phyloP scores from a whole-genome alignment of 1,140 invertebrate species.

The Pemphigus obesinymphae region DNA sequence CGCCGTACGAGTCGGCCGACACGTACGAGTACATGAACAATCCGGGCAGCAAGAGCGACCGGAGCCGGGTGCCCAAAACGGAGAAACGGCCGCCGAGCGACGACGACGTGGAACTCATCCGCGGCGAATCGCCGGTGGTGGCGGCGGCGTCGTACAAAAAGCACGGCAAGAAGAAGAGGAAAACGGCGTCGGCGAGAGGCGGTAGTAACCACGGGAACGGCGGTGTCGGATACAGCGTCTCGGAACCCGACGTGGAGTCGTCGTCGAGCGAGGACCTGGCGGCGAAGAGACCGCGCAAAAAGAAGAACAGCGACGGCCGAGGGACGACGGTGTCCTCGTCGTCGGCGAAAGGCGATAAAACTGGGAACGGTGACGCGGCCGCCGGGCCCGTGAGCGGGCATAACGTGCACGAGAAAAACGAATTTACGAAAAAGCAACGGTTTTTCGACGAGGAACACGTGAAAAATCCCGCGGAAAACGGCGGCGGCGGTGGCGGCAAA shows the following conservation, averaged over 20 bases:
- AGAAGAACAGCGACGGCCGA: background rate
- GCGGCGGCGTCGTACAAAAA: background rate
- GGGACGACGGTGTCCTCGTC: no score
- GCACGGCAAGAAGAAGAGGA: background rate
- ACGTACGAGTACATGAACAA: conserved; percentile 11
- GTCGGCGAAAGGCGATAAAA: no score
- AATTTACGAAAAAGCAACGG: background rate
- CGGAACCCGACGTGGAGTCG: background rate
- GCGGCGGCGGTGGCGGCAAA: no score
- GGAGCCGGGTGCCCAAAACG: background rate
- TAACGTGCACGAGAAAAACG: background rate
- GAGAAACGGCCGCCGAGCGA: background rate
- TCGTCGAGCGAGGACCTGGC: no score
- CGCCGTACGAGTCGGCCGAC: background rate
- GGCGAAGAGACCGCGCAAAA: background rate
- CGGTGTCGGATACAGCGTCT: background rate
- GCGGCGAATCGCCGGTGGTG: no score
- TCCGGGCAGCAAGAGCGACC: background rate
- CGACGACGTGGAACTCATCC: background rate
- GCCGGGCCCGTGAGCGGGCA: background rate
- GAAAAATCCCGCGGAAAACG: background rate
- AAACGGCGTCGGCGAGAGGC: background rate
- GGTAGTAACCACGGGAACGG: background rate
- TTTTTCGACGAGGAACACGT: conserved; percentile 19
- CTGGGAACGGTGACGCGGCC: background rate